These are phyloP conservation scores for Nebria ingens DNA, from an alignment of 1,140 invertebrate species.

Conservation along the genomic window DNA sequence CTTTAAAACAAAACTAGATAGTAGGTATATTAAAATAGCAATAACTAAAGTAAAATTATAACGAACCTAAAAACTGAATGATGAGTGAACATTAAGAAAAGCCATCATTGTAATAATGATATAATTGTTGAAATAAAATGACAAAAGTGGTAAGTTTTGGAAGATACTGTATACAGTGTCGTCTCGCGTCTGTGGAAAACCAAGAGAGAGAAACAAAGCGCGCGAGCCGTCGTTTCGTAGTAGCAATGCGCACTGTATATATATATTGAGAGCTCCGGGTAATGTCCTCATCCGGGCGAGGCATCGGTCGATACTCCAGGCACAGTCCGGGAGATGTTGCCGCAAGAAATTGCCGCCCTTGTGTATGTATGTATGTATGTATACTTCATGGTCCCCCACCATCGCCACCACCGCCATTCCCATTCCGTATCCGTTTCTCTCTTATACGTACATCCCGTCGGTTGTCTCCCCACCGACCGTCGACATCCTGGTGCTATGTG, in stretches of 20 bases:
- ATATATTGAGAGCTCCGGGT: conserved; percentile 30
- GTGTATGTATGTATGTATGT: background rate
- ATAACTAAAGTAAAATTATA: too few species aligned
- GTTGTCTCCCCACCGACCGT: too few species aligned
- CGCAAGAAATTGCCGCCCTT: conserved; percentile 7
- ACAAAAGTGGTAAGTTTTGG: too few species aligned
- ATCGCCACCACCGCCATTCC: background rate
- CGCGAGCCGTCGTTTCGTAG: conserved; percentile 14
- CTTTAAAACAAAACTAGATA: too few species aligned
- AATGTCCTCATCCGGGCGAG: conserved; percentile 31
- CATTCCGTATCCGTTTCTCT: too few species aligned
- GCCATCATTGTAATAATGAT: too few species aligned
- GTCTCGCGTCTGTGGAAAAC: background rate
- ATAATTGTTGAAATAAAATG: too few species aligned
- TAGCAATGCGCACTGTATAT: conserved; percentile 21
- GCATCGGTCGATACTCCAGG: conserved; percentile 21
- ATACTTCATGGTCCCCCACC: background rate
- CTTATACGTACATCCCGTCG: too few species aligned
- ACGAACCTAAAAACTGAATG: too few species aligned
- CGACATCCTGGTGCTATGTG: too few species aligned
- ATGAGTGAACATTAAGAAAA: too few species aligned
- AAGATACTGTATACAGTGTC: background rate
- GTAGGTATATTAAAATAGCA: too few species aligned
- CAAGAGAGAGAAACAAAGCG: conserved; percentile 20
- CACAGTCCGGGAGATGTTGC: conserved; percentile 6